Conservation (phyloP, 1,140 invertebrate genomes). For the Aphidius gifuensis region DNA sequence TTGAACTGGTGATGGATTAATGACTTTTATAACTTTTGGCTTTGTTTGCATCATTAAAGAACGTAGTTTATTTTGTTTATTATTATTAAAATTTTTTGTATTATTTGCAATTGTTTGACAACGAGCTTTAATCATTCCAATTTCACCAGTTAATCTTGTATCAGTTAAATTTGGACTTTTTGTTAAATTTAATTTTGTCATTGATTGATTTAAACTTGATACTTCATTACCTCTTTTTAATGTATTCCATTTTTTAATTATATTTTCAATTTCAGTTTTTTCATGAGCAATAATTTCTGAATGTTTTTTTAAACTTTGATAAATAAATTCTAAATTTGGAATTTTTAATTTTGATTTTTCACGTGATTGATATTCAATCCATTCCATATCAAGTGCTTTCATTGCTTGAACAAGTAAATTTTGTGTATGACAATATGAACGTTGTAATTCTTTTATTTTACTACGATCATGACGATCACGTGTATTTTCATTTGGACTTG, state of each 20-base stretch:
- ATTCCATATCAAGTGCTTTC: constrained; percentile 48
- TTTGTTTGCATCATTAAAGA: constrained; percentile 36
- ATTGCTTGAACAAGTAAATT: constrained; percentile 50
- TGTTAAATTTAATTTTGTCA: constrained; percentile 39
- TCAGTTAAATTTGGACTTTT: neutral
- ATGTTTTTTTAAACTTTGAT: constrained; percentile 45
- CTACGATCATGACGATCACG: constrained; percentile 39
- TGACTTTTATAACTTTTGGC: constrained; percentile 39
- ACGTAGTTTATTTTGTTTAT: constrained; percentile 42
- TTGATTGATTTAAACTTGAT: constrained; percentile 37
- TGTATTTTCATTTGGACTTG: constrained; percentile 26
- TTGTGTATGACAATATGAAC: constrained; percentile 47
- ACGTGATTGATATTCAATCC: constrained; percentile 38
- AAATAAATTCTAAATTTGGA: constrained; percentile 47
- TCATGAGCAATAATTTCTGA: constrained; percentile 43
- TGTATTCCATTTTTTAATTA: constrained; percentile 38
- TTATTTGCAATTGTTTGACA: constrained; percentile 43
- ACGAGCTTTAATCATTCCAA: constrained; percentile 38
- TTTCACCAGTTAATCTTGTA: constrained; percentile 29
- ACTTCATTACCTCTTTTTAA: constrained; percentile 28
- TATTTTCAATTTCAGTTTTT: constrained; percentile 34
- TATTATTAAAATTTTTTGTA: constrained; percentile 36
- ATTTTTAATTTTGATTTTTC: constrained; percentile 45
- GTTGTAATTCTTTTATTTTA: constrained; percentile 46
- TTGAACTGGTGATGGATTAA: constrained; percentile 40